Percentiles rank a stretch among this genome's conserved stretches.
Evolutionary conservation across 2,797 vertebrate species (phyloP).

Genomic region (Crenuchus spilurus): DNA sequence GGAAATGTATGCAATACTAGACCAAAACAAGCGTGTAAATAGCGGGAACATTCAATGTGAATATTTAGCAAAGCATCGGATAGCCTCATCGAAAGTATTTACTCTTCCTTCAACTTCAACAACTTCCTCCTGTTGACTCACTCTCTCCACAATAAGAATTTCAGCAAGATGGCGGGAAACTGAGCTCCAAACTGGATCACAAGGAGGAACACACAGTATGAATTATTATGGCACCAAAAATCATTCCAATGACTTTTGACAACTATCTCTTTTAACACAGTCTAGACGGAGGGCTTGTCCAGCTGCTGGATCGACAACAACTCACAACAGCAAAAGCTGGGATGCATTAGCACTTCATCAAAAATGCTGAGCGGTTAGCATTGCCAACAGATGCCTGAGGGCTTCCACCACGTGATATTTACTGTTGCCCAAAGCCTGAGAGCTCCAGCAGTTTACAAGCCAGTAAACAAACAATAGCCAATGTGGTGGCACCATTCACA

Average conservation of each 20-base stretch:
- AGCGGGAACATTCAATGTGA: too few species aligned
- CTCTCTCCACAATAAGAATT: conserved; percentile 9
- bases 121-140: not conserved
- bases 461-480: conserved; percentile 62
- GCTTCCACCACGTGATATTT: conserved; percentile 51
- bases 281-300: not conserved
- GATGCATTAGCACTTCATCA: conserved; percentile 20
- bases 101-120: not conserved
- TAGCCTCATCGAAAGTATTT: too few species aligned
- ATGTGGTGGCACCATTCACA: conserved; percentile 50
- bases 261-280: not conserved
- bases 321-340: conserved; percentile 16
- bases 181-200: not conserved
- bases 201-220: not conserved
- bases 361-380: conserved; percentile 17
- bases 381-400: conserved; percentile 40
- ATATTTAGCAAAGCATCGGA: too few species aligned
- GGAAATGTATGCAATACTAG: not conserved
- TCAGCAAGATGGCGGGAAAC: not conserved
- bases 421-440: conserved; percentile 50
- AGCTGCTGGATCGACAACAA: not conserved
- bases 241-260: not conserved
- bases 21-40: too few species aligned
- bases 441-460: conserved; percentile 52
- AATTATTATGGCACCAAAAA: not conserved